Evolutionary conservation across 2,888 invertebrate genomes (phyloP), one percentile per base, ranked within the genome.

Genomic region (Idaea straminata): DNA sequence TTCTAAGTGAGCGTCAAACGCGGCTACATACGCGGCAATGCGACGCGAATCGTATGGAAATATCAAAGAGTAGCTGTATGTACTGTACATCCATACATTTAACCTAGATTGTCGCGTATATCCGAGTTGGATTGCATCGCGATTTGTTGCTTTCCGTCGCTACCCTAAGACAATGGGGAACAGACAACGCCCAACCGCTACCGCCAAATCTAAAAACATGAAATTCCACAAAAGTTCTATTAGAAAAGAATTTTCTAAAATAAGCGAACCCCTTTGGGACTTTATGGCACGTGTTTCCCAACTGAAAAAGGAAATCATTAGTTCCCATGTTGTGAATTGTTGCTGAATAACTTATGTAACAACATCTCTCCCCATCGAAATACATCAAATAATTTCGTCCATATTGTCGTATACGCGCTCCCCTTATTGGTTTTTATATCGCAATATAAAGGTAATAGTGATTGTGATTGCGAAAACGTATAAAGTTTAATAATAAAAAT

Each of bases 361-460:
- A 47, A 47, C 47, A 47, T 47, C 13, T 13, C 47, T 13, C 47
- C 47, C 47, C 47, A 47, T 47, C 47, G 47, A 47, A 47, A 47
- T 47, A 47, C 47, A 47, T 47, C 47, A 47, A 47, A 47, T 47
- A 47, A 47, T 47, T 47, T 47, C 47, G 47, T 47, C 47, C 47
- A 47, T 47, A 25, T 47, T 47, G 47, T 47, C 47, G 47, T 47
- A 47, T 47, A 47, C 13, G 13, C 38, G 47, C 7, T 47, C 47
- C 47, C 47, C 10, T 47, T 47, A 47, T 47, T 47, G 47, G 47
- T 47, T 47, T 47, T 47, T 47, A 47, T 47, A 47, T 47, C 47
- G 47, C 47, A 47, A 47, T 47, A 47, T 47, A 47, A 10, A 47
- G 47, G 47, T 47, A 47, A 47, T 47, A 47, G 47, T 47, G 47